phyloP scores from a whole-genome alignment of 1,140 invertebrate species.

The Pseudomyrmex cubaensis region DNA sequence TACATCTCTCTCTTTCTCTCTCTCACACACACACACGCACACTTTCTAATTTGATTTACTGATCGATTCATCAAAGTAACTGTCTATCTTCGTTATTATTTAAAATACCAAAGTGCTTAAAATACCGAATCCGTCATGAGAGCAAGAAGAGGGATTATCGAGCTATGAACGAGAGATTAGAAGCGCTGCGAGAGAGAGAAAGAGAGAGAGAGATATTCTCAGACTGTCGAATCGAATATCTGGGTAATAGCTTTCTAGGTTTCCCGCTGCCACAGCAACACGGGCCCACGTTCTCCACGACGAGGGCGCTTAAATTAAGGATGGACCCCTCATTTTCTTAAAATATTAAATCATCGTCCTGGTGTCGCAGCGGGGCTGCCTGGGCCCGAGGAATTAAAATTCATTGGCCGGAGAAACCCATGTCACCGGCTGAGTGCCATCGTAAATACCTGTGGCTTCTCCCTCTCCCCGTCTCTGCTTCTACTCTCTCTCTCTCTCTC shows the following conservation, averaged over 20 bases:
- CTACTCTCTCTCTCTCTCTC: slow-evolving; percentile 66
- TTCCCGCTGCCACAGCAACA: slow-evolving; percentile 76
- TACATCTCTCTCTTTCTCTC: too few relatives aligned
- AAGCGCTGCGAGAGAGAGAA: not conserved
- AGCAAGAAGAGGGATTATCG: slow-evolving; percentile 68
- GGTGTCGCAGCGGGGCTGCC: slow-evolving; percentile 83
- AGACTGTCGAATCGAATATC: slow-evolving; percentile 76
- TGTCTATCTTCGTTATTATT: slow-evolving; percentile 46
- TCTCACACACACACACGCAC: too few relatives aligned
- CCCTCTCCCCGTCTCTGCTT: not conserved
- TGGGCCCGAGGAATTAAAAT: slow-evolving; percentile 83
- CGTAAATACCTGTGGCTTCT: slow-evolving; percentile 82
- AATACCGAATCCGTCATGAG: slow-evolving; percentile 58
- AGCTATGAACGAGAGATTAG: slow-evolving; percentile 9
- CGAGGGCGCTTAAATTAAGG: slow-evolving; percentile 80
- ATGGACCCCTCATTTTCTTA: slow-evolving; percentile 83
- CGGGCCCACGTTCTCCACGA: slow-evolving; percentile 68
- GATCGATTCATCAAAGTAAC: slow-evolving; percentile 34
- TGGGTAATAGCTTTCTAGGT: slow-evolving; percentile 76
- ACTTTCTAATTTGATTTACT: not conserved
- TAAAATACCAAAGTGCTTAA: slow-evolving; percentile 22
- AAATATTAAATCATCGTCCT: slow-evolving; percentile 85
- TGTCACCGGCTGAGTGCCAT: slow-evolving; percentile 84
- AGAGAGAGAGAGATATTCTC: slow-evolving; percentile 54
- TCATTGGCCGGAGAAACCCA: slow-evolving; percentile 85